Evolutionary conservation across 1,140 invertebrate genomes (phyloP).

Genomic region (Drosophila aff.): DNA sequence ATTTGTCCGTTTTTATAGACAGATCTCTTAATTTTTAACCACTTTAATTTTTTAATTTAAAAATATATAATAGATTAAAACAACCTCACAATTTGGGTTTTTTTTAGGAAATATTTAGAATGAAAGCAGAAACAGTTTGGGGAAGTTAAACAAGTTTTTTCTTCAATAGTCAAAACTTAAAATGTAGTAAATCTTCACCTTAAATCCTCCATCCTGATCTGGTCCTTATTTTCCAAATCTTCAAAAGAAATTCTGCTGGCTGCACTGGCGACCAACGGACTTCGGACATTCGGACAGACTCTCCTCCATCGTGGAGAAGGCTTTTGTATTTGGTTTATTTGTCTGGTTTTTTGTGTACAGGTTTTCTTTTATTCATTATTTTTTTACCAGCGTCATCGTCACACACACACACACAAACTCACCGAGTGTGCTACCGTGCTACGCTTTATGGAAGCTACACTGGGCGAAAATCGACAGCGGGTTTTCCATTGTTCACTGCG

Average conservation of each 20-base stretch:
- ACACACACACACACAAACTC: constrained; percentile 31
- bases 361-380: constrained; percentile 84
- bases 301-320: constrained; percentile 45
- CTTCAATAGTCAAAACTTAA: not conserved
- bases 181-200: not conserved
- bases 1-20: not conserved
- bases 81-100: too few species aligned
- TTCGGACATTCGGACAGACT: constrained; percentile 1
- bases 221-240: not conserved
- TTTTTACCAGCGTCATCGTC: constrained; percentile 79
- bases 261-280: constrained; percentile 26
- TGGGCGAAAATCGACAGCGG: constrained; percentile 51
- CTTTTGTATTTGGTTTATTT: constrained; percentile 77
- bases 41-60: not conserved
- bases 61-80: not conserved
- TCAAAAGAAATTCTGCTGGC: not conserved
- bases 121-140: not conserved
- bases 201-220: not conserved
- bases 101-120: not conserved
- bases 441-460: constrained; percentile 64
- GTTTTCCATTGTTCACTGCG: constrained; percentile 41
- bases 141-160: not conserved
- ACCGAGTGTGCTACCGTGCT: constrained; percentile 70
- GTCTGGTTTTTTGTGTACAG: constrained; percentile 70
- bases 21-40: not conserved